Conservation (phyloP, 2,113 vertebrate genomes). For the Stictonetta naevosa region DNA sequence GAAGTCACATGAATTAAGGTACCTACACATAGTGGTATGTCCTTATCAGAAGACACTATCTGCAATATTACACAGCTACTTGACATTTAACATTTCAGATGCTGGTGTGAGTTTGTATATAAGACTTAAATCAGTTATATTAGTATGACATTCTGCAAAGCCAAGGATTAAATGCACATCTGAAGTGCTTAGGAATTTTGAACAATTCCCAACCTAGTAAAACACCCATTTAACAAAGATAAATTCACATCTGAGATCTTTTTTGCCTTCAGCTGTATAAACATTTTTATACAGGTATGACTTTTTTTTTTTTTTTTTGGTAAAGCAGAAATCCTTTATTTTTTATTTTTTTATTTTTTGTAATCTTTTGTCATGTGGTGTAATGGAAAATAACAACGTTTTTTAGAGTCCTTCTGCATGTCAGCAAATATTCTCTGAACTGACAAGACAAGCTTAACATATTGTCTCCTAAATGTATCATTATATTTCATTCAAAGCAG, state of each 20-base stretch:
- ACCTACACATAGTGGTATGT: neutral
- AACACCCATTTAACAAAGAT: neutral
- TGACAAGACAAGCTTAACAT: neutral
- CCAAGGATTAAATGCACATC: neutral
- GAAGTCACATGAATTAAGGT: neutral
- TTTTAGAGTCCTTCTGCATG: neutral
- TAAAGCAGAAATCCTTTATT: neutral
- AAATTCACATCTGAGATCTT: neutral
- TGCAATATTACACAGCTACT: neutral
- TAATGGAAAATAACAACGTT: neutral
- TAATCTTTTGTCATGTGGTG: neutral
- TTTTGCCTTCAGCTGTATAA: neutral
- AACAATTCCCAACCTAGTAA: neutral
- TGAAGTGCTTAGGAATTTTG: neutral
- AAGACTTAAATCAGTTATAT: neutral
- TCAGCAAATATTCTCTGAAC: neutral
- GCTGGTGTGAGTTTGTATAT: neutral
- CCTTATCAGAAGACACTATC: neutral
- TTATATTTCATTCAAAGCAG: neutral
- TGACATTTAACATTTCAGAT: neutral
- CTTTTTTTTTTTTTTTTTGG: neutral
- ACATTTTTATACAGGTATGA: neutral
- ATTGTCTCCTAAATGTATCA: neutral
- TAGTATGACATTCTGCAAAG: neutral
- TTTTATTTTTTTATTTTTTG: no score